Conservation (phyloP, 2,888 invertebrate species). For the Drosophila sordidula region DNA sequence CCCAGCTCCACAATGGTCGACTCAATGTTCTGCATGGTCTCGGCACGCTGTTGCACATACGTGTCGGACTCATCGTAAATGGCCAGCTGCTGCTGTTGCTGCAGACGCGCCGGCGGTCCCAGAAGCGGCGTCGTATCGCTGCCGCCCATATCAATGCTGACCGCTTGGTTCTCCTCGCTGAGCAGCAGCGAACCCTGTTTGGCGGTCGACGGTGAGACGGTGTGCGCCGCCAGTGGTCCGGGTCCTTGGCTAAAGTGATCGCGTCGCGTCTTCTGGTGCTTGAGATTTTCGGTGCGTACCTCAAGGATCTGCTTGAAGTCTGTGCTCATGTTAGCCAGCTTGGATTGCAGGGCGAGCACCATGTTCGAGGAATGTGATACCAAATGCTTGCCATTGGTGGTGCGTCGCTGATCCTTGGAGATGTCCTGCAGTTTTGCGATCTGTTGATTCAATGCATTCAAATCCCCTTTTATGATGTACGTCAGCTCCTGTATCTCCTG, state of each 20-base stretch:
- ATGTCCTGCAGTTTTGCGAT: slow-evolving; percentile 96
- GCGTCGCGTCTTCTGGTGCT: slow-evolving; percentile 96
- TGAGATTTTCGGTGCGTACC: slow-evolving; percentile 98
- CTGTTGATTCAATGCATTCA: slow-evolving; percentile 97
- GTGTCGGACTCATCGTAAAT: slow-evolving; percentile 94
- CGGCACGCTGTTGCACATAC: slow-evolving; percentile 96
- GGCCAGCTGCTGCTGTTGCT: slow-evolving; percentile 88
- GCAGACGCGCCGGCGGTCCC: slow-evolving; percentile 84
- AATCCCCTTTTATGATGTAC: slow-evolving; percentile 98
- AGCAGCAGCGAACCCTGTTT: slow-evolving; percentile 85
- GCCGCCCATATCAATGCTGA: slow-evolving; percentile 94
- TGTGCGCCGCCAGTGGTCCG: slow-evolving; percentile 85
- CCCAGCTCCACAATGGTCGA: slow-evolving; percentile 99
- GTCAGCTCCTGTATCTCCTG: slow-evolving; percentile 98
- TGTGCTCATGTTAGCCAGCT: slow-evolving; percentile 98
- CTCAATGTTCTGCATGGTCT: slow-evolving; percentile 99
- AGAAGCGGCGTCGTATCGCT: slow-evolving; percentile 83
- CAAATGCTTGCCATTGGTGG: slow-evolving; percentile 90
- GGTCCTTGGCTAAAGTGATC: slow-evolving; percentile 91
- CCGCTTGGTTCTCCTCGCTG: slow-evolving; percentile 89
- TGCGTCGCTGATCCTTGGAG: slow-evolving; percentile 89
- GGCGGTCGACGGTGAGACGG: slow-evolving; percentile 87
- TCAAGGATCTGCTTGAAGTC: slow-evolving; percentile 99
- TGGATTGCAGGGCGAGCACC: slow-evolving; percentile 95
- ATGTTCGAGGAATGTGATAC: slow-evolving; percentile 97